Evolutionary conservation across 30 jellyfish, hydroid and myxozoan genomes (phyloP), one percentile per base, ranked within the genome.

Genomic region (Calvadosia cruxmelitensis): DNA sequence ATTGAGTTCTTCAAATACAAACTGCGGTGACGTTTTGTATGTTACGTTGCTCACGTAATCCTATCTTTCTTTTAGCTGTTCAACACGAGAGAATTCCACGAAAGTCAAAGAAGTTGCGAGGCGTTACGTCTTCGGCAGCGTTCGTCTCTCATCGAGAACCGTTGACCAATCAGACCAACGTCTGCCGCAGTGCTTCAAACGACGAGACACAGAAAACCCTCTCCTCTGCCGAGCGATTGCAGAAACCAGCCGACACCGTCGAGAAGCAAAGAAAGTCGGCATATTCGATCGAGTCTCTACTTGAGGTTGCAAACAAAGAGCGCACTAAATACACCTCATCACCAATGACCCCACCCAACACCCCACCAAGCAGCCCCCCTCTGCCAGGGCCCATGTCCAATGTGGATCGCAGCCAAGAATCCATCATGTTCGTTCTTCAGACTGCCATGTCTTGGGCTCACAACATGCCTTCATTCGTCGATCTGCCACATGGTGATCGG

Each of bases 61-160:
- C n/a, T 26, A 36, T 49, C 26, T 34, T 62, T 32, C 49, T 64
- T 52, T 0, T 74, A 87, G 97, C 97, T 1, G 97, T 87, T 3
- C 97, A 87, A 36, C 97, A 87, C 70, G 97, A 87, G 65, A 52
- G 97, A 28, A 78, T 79, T 1, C 93, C 97, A 5, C 72, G 85
- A 5, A 78, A 67, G 29, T 78, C 67, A 61, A 74, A 36, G 67
- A 70, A 5, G 50, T 33, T 49, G 34, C 57, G 15, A 10, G 20
- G 20, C 10, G 57, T 5, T 5, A 20, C 10, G 57, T 5, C 20
- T 10, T 10, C 15, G 10, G 57, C 57, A 42, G 20, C 10, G 10
- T 5, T 10, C 10, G 57, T 5, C 10, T 20, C 15, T 42, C 57
- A 10, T 5, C 10, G 57, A 42, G 57, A 10, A 42, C 57, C 57